Conservation (phyloP, 2,113 vertebrate species). For the Dicentrarchus labrax region DNA sequence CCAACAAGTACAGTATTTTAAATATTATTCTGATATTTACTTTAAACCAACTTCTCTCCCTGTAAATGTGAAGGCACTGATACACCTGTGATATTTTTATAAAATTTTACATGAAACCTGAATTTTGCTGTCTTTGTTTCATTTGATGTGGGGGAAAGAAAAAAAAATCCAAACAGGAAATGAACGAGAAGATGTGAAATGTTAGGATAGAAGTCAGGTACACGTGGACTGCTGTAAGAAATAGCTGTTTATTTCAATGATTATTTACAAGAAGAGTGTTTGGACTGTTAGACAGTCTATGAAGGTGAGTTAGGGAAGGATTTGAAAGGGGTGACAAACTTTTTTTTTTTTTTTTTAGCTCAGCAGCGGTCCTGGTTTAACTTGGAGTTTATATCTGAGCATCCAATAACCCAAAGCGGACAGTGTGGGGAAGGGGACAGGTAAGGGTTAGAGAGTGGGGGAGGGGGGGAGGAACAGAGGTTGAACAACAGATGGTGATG, state of each 20-base stretch:
- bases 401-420: conserved; percentile 53
- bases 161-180: too few species aligned
- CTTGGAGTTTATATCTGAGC: conserved; percentile 48
- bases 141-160: neutral
- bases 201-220: conserved; percentile 5
- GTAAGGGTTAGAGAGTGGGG: neutral
- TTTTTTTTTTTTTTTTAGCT: conserved; percentile 31
- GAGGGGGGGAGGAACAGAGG: conserved; percentile 7
- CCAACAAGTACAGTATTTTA: conserved; percentile 34
- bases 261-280: conserved; percentile 79
- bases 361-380: conserved; percentile 44
- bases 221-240: conserved; percentile 68
- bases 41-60: conserved; percentile 48
- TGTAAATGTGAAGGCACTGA: conserved; percentile 77
- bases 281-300: conserved; percentile 67
- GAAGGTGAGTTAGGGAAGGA: conserved; percentile 41
- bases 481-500: conserved; percentile 65
- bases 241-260: conserved; percentile 74
- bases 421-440: conserved; percentile 30
- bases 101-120: conserved; percentile 77
- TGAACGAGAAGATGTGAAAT: neutral
- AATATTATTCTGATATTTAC: conserved; percentile 45
- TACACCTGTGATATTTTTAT: conserved; percentile 78
- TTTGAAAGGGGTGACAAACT: conserved; percentile 30
- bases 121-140: conserved; percentile 25